A percentile compares a stretch with the other conserved stretches of the same genome.
Evolutionary conservation across 2,113 vertebrate genomes (phyloP).

Genomic region (Hucho hucho): DNA sequence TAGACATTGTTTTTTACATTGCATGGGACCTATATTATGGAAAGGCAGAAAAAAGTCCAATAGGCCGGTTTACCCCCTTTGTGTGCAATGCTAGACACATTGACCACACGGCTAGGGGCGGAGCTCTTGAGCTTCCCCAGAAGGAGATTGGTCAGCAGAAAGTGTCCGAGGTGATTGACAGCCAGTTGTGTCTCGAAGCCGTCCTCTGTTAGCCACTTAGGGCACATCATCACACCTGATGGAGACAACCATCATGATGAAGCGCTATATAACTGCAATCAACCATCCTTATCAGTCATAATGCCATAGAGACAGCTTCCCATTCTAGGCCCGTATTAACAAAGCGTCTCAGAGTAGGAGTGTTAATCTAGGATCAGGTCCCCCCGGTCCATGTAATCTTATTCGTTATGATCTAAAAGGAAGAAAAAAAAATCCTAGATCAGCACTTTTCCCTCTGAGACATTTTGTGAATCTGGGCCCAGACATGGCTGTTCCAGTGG

Average conservation of each 20-base stretch:
- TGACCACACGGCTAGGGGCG: constrained; percentile 69
- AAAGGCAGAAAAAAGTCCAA: background rate
- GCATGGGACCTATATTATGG: background rate
- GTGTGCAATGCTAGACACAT: constrained; percentile 72
- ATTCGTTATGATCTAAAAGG: background rate
- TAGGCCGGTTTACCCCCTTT: constrained; percentile 46
- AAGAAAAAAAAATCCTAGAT: background rate
- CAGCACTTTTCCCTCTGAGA: background rate
- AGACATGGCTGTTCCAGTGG: background rate
- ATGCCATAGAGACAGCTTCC: background rate
- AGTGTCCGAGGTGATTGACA: constrained; percentile 77
- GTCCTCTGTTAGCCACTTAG: constrained; percentile 71
- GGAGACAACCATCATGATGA: background rate
- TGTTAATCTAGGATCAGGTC: too few relatives aligned
- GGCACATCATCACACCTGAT: constrained; percentile 79
- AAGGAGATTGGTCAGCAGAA: constrained; percentile 73
- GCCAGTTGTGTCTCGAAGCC: constrained; percentile 75
- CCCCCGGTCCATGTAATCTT: too few relatives aligned
- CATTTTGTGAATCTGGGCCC: background rate
- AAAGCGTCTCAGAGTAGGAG: too few relatives aligned
- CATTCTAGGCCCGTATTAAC: too few relatives aligned
- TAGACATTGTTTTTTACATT: background rate
- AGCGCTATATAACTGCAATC: background rate
- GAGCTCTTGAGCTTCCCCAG: constrained; percentile 67
- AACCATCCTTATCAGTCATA: background rate